Evolutionary conservation across 2,888 invertebrate genomes (phyloP), one percentile per base, ranked within the genome.

Genomic region (Alloplasta piceator): DNA sequence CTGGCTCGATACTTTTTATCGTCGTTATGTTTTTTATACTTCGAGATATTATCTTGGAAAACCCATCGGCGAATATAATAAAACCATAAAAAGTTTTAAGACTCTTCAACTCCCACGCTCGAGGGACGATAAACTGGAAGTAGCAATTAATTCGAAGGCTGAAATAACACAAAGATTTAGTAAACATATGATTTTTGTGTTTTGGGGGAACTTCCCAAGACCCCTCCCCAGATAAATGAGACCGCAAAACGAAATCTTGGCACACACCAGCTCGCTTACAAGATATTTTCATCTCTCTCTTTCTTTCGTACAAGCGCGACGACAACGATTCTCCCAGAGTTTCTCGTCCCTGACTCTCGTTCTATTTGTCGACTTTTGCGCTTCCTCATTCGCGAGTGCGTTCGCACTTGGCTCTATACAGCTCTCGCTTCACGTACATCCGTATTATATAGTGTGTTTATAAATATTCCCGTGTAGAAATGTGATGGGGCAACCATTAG

Each of bases 251-350:
- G 41, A 80, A 80, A 80, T 77, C 72, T 80, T 80, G 80, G 76
- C 76, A 77, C 73, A 64, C 36, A 61, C 85, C 82, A 76, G 74
- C 71, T 82, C 85, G 83, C 85, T 84, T 84, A 85, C 82, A 83
- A 84, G 82, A 85, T 80, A 79, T 38, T 66, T 48, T 41, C 50
- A 10, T 63, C 55, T 64, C 43, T 46, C 61, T 66, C 48, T 58
- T n/a, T 46, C 56, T 36, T 50, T 14, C 52, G 43, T 26, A 26
- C n/a, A n/a, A n/a, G n/a, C 76, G 10, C 52, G 36, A 43, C 10
- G 5, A 6, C 12, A 52, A 52, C 52, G 52, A 41, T 41, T 41
- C 41, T 43, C 46, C 48, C 46, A 16, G 46, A 60, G 67, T 52
- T 67, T 71, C 56, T 70, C 82, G 84, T 78, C 71, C 82, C 71